These are phyloP conservation scores for Ivindomyrus marchei DNA, from an alignment of 2,113 vertebrate genomes.

Conservation along the genomic window DNA sequence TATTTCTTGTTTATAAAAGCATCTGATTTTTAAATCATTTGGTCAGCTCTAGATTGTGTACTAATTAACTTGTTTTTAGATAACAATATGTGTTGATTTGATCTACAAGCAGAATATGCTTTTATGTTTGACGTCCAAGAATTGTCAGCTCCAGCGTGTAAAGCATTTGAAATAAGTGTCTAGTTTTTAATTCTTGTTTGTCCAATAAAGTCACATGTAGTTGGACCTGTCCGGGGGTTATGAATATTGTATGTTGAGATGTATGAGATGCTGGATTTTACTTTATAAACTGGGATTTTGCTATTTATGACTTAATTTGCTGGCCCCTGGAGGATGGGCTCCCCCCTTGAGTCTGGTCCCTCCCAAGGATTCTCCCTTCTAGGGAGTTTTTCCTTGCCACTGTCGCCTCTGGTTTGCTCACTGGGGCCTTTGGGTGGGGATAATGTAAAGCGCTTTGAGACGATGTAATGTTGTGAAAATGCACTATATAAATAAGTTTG, in stretches of 20 bases:
- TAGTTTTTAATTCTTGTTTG: not conserved
- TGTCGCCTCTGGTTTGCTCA: not conserved
- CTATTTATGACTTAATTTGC: not conserved
- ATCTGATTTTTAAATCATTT: not conserved
- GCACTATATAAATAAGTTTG: not conserved
- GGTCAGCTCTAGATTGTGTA: not conserved
- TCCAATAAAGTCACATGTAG: not conserved
- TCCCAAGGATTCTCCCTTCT: not conserved
- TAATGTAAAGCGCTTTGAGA: not conserved
- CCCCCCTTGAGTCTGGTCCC: not conserved
- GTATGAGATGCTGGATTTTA: not conserved
- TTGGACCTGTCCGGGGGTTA: not conserved
- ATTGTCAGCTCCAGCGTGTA: not conserved
- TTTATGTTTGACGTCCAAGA: not conserved
- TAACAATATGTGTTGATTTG: not conserved
- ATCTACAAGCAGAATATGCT: not conserved
- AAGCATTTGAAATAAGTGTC: not conserved
- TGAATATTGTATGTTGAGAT: not conserved
- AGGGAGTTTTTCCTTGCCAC: not conserved
- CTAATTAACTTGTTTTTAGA: not conserved
- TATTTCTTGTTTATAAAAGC: not conserved
- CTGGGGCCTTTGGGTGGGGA: not conserved
- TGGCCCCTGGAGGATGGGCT: not conserved
- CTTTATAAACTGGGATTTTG: not conserved
- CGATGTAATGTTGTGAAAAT: not conserved